phyloP scores from a whole-genome alignment of 2,113 vertebrate species.

The Formicarius rufipectus region DNA sequence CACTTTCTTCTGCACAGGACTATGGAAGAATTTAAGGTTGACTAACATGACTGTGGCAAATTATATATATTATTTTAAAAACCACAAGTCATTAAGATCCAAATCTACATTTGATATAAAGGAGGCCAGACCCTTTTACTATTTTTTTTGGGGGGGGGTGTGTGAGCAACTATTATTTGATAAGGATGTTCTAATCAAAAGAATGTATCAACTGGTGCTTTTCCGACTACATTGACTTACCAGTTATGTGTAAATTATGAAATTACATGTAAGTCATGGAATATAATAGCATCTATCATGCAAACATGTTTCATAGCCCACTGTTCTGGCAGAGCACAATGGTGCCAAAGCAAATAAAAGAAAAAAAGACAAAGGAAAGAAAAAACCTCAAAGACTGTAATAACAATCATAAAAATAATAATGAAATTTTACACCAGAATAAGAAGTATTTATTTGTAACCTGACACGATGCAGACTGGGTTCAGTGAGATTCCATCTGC shows the following conservation, averaged over 20 bases:
- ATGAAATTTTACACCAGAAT: background rate
- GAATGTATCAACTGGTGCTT: background rate
- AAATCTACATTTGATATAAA: background rate
- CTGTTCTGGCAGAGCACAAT: background rate
- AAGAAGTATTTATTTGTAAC: background rate
- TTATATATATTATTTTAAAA: background rate
- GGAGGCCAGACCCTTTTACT: background rate
- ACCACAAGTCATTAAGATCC: background rate
- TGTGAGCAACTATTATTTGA: background rate
- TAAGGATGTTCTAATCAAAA: background rate
- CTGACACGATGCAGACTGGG: background rate
- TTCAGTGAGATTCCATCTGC: background rate
- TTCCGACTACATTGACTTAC: background rate
- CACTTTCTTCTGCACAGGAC: background rate
- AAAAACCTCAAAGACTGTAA: background rate
- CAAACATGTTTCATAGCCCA: background rate
- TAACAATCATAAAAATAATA: background rate
- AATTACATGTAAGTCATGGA: background rate
- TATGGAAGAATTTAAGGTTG: background rate
- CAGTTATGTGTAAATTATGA: constrained; percentile 10
- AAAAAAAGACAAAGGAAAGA: background rate
- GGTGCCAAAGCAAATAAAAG: background rate
- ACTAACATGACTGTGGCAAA: background rate
- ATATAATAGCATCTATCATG: background rate
- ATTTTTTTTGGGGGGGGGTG: background rate